Base-by-base conservation (phyloP, 2,113 vertebrate species). In the Potamarius usumacintae region DNA sequence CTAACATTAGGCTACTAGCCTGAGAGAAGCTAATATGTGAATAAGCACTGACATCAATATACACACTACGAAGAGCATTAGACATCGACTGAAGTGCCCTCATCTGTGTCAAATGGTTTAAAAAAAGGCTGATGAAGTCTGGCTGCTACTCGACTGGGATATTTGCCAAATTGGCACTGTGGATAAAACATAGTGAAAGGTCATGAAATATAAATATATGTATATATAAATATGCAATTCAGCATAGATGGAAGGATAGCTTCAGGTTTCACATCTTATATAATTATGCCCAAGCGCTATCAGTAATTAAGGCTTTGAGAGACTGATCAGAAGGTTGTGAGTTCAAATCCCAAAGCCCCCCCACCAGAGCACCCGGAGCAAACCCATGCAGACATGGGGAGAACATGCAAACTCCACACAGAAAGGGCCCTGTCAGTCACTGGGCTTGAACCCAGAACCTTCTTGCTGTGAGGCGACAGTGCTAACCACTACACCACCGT, bases 71-170 rank as follows among this genome's bases (percentile, higher is more conserved):
- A 78, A 7, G 14, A 7, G 55, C 2, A 30, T 20, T 27, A 79
- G 77, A 79, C 52, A 80, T 27, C 17, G 58, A 10, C 3, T 80
- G 34, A 79, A 57, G 25, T 20, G 14, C 25, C 50, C 12, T 15
- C 11, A 5, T n/a, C 30, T 63, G 12, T 63, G 12, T 52, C 15
- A 67, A 42, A 53, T 12, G 71, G 18, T 74, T 18, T 72, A 22
- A 72, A 84, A 72, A 42, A 57, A 25, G 42, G n/a, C 63, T 11
- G 82, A 85, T 60, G 48, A 55, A 34, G 34, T 25, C 22, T 85
- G 42, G 12, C 25, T 17, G 20, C 7, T 60, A 63, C n/a, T 27
- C 42, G 27, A 18, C 25, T 67, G 81, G 62, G 77, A 53, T 80
- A 57, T 55, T 30, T 82, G 27, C 27, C 27, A 63, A 18, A 82